Evolutionary conservation across 1,140 invertebrate species (phyloP), one percentile per base, ranked within the genome.

Genomic region (Subanguina moxae): DNA sequence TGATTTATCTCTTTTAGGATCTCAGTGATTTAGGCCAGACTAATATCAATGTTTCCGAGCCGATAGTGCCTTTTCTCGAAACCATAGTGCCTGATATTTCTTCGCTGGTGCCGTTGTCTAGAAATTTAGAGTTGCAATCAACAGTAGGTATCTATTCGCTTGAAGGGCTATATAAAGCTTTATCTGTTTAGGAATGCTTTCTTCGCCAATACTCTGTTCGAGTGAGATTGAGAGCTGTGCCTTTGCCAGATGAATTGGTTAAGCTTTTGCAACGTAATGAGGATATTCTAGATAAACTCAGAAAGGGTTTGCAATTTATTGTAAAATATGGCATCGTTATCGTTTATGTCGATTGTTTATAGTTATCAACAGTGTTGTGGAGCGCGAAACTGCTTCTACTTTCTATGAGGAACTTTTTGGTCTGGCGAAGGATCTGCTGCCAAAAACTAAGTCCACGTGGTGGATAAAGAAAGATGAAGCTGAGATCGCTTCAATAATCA

Each of bases 11-110:
- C 3, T 57, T 64, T 76, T 45, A 78, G 87, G 88, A 74, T 94
- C 91, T 85, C 91, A 64, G 75, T 21, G 70, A 79, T 30, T 64
- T 81, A 62, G 79, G 79, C 15, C 69, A 73, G 23, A 65, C 64
- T 27, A 68, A 77, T 0, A 91, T 98, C 11, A 89, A 89, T 73
- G 91, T 91, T 0, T 97, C 94, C 0, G 88, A 91, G 76, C 94
- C 94, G 0, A 97, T 97, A 73, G 93, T 98, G 1, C 91, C 94
- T 15, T 94, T 97, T 75, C 86, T 91, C 74, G 95, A 99, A 84
- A 98, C 94, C 0, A 87, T 96, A 68, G 88, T 97, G 0, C 74
- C 76, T 27, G 82, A 82, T 57, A n/a, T 25, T 1, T 21, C n/a
- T 52, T 19, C 67, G n/a, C 65, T n/a, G 3, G 21, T 65, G 0